Evolutionary conservation across 2,888 invertebrate species (phyloP).

Genomic region (Aleiodes testaceus): DNA sequence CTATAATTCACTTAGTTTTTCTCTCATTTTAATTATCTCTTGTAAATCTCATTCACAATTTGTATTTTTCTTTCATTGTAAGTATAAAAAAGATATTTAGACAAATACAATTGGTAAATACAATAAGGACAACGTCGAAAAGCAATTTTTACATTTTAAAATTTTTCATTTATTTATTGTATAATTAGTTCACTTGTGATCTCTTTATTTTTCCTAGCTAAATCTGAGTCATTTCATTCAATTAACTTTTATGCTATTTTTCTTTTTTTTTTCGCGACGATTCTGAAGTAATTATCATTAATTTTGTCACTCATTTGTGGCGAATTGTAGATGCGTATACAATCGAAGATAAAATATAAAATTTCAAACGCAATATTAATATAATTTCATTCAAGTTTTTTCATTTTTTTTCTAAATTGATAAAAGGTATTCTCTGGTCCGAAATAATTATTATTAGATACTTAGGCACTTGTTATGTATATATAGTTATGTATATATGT

Average conservation of each 20-base stretch:
- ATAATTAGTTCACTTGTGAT: slow-evolving; percentile 25
- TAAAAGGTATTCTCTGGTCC: slow-evolving; percentile 72
- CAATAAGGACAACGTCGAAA: slow-evolving; percentile 56
- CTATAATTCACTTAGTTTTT: slow-evolving; percentile 29
- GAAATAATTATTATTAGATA: slow-evolving; percentile 70
- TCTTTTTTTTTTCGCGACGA: background rate
- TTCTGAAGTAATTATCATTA: background rate
- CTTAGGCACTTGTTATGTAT: slow-evolving; percentile 68
- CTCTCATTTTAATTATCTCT: slow-evolving; percentile 36
- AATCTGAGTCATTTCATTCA: slow-evolving; percentile 12
- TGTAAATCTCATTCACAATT: slow-evolving; percentile 51
- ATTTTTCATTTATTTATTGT: slow-evolving; percentile 43
- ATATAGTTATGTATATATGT: slow-evolving; percentile 16
- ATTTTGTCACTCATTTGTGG: slow-evolving; percentile 9
- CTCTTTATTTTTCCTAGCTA: slow-evolving; percentile 19
- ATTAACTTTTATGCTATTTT: background rate
- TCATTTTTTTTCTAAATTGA: slow-evolving; percentile 56
- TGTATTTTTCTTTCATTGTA: slow-evolving; percentile 4
- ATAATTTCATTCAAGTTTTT: slow-evolving; percentile 9
- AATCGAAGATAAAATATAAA: slow-evolving; percentile 4
- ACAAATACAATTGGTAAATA: slow-evolving; percentile 48
- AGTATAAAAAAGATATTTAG: slow-evolving; percentile 55
- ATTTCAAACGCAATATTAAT: slow-evolving; percentile 32
- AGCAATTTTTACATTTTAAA: slow-evolving; percentile 51
- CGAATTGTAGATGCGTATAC: slow-evolving; percentile 34